Evolutionary conservation across 2,888 invertebrate genomes (phyloP).

Genomic region (Drosophila flavopinicola): DNA sequence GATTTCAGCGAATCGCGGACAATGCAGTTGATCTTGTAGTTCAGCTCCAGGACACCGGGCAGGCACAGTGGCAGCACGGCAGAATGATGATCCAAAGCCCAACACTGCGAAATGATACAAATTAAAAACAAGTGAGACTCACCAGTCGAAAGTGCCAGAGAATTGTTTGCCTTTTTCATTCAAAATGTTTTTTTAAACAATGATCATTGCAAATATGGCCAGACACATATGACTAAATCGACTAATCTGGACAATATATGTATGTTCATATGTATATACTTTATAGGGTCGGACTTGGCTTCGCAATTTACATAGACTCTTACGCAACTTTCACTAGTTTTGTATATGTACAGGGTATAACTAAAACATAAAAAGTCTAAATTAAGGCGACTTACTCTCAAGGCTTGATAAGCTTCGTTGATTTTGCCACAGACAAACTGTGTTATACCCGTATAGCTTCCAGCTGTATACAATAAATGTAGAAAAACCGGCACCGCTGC

Average conservation of each 20-base stretch:
- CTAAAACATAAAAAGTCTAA: not conserved
- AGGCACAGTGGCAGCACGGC: slow-evolving; percentile 91
- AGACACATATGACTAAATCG: not conserved
- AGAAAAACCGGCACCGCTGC: slow-evolving; percentile 89
- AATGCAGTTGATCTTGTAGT: slow-evolving; percentile 87
- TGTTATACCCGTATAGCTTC: slow-evolving; percentile 80
- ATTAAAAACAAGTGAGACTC: not conserved
- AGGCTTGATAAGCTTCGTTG: slow-evolving; percentile 59
- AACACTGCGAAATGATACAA: slow-evolving; percentile 82
- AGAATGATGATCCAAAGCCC: slow-evolving; percentile 85
- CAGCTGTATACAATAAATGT: slow-evolving; percentile 77
- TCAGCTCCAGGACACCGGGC: slow-evolving; percentile 90
- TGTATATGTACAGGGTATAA: no score
- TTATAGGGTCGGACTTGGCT: not conserved
- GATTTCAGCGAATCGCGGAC: slow-evolving; percentile 88
- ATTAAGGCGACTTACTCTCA: slow-evolving; percentile 52
- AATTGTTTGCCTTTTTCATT: no score
- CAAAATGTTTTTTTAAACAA: no score
- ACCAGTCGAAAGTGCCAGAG: no score
- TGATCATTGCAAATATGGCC: no score
- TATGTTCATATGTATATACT: not conserved
- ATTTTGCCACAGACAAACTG: slow-evolving; percentile 75
- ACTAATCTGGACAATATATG: not conserved
- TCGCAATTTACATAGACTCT: no score
- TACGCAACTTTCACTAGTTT: no score